Conservation (phyloP, 2,888 invertebrate species). For the Paralinhomoeus sp. region DNA sequence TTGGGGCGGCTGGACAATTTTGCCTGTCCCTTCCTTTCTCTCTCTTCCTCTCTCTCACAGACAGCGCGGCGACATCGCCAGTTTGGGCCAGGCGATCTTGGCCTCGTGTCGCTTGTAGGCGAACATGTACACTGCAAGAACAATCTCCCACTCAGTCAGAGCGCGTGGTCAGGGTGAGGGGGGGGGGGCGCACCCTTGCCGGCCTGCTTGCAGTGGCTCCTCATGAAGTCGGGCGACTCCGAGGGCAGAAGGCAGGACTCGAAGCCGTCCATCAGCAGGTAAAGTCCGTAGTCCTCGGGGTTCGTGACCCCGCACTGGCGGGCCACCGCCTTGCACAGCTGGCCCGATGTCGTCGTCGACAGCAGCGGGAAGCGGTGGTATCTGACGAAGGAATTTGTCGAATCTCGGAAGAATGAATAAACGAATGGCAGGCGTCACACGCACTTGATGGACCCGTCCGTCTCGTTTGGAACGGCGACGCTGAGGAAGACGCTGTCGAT, state of each 20-base stretch:
- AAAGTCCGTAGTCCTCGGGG: constrained; percentile 75
- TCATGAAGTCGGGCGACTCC: constrained; percentile 69
- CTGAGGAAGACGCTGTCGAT: constrained; percentile 54
- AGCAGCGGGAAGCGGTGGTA: no score
- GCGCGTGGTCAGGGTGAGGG: no score
- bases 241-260: constrained; percentile 67
- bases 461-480: constrained; percentile 77
- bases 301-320: constrained; percentile 84
- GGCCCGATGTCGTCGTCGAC: constrained; percentile 69
- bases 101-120: constrained; percentile 86
- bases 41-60: no score
- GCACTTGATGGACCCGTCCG: constrained; percentile 66
- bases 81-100: constrained; percentile 73
- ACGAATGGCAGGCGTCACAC: no score
- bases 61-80: constrained; percentile 3
- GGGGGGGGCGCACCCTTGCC: no score
- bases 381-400: constrained; percentile 64
- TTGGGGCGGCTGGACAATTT: no score
- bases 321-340: constrained; percentile 66
- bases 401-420: constrained; percentile 45
- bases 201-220: constrained; percentile 34
- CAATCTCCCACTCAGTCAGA: no score
- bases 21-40: no score
- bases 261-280: constrained; percentile 18
- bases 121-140: constrained; percentile 69